Base-by-base conservation (phyloP, 2,888 invertebrate genomes). In the Pandemis cinnamomeana region DNA sequence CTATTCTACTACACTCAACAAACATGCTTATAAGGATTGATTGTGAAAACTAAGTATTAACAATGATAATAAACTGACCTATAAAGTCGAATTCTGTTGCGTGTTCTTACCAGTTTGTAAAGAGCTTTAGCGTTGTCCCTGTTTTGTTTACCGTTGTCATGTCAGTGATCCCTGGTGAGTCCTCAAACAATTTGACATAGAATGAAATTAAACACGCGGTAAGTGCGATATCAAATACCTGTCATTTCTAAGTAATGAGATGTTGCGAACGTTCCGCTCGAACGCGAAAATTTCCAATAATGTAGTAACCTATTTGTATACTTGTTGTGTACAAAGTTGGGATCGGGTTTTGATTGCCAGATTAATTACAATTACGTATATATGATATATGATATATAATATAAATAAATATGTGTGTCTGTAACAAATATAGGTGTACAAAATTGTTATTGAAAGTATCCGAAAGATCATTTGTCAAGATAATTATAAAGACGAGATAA, bases 221-320 rank as follows among this genome's bases (percentile, higher is more conserved):
- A 58, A 58, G 58, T 58, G 58, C 27, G 27, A 58, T 58, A 58
- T 58, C 27, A 58, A 58, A 58, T 58, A 20, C 58, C 58, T 58
- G 58, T 58, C 27, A 27, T 11, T 10, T 58, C 27, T 58, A 36
- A 36, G 27, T 36, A 58, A 58, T 58, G 58, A 58, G 58, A 58
- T 27, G 58, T 27, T 11, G 58, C 4, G 27, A 58, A 58, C 27
- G 58, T 11, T 58, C 27, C 27, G 58, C 58, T 11, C 10, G 58
- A 58, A 20, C 11, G 20, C 4, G 27, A 58, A 27, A 10, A 27
- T 11, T 55, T 55, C 27, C 58, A 58, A 58, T 58, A 36, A 36
- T 2, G 27, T 27, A 36, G 2, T 36, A 36, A 55, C 6, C 8
- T 7, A 2, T 15, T 55, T 20, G 8, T 55, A 11, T 27, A 2